phyloP scores from a whole-genome alignment of 2,888 invertebrate genomes.

The Carpatolechia fugitivella region DNA sequence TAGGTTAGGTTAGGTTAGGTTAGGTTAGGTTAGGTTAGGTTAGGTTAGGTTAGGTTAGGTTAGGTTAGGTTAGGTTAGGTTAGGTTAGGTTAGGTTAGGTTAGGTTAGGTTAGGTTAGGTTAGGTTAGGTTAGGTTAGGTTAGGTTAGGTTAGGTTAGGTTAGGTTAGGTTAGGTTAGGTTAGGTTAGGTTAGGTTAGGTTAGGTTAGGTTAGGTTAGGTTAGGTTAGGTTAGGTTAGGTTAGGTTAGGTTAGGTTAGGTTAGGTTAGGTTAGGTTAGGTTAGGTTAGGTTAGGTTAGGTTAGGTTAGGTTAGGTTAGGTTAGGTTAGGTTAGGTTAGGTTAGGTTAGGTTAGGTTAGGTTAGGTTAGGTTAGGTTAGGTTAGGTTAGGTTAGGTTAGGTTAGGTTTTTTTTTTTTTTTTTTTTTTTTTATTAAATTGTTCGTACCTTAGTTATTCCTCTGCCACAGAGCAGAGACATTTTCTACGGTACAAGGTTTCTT shows the following conservation, averaged over 20 bases:
- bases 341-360: constrained; percentile 16
- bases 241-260: constrained; percentile 22
- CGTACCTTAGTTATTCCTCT: too few relatives aligned
- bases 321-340: constrained; percentile 15
- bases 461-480: too few relatives aligned
- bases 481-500: too few relatives aligned
- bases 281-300: constrained; percentile 12
- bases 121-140: constrained; percentile 27
- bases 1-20: constrained; percentile 23
- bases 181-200: constrained; percentile 27
- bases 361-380: constrained; percentile 15
- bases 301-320: constrained; percentile 1
- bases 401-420: too few relatives aligned
- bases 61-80: constrained; percentile 20
- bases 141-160: constrained; percentile 28
- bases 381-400: too few relatives aligned
- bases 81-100: constrained; percentile 15
- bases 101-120: constrained; percentile 29
- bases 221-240: constrained; percentile 28
- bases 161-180: constrained; percentile 25
- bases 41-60: constrained; percentile 31
- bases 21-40: constrained; percentile 29
- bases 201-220: constrained; percentile 27
- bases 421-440: too few relatives aligned
- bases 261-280: constrained; percentile 19